A percentile compares a stretch with the other conserved stretches of the same genome.
These are phyloP conservation scores for Diarsia rubi DNA, from an alignment of 2,888 invertebrate species.

Conservation along the genomic window DNA sequence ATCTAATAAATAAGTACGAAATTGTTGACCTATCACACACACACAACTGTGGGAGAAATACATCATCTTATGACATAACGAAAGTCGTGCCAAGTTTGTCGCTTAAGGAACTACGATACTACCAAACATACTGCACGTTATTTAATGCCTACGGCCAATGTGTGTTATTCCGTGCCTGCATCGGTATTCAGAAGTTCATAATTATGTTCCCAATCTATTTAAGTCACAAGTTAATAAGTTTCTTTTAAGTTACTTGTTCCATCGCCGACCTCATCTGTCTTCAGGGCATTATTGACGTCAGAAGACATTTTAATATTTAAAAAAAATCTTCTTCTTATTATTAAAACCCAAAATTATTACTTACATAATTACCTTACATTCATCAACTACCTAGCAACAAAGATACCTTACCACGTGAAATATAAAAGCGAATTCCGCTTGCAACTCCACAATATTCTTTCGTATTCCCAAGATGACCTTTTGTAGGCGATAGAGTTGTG, in stretches of 20 bases:
- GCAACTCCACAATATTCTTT: conserved; percentile 72
- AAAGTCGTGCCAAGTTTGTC: background rate
- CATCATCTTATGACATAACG: background rate
- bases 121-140: no score
- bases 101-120: background rate
- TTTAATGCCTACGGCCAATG: no score
- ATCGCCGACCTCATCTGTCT: no score
- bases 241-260: no score
- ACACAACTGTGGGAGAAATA: background rate
- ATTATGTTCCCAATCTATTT: no score
- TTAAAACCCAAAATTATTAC: background rate
- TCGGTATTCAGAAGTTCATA: no score
- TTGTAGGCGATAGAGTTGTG: conserved; percentile 83
- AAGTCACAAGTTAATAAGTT: no score
- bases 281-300: no score
- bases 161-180: no score
- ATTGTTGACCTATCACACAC: background rate
- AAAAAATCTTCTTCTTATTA: no score
- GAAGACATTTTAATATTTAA: no score
- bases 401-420: background rate
- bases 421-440: background rate
- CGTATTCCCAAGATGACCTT: conserved; percentile 83
- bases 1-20: background rate
- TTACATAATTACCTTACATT: background rate
- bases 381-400: background rate